Evolutionary conservation across 2,113 vertebrate genomes (phyloP).

Genomic region (Eidolon helvum): DNA sequence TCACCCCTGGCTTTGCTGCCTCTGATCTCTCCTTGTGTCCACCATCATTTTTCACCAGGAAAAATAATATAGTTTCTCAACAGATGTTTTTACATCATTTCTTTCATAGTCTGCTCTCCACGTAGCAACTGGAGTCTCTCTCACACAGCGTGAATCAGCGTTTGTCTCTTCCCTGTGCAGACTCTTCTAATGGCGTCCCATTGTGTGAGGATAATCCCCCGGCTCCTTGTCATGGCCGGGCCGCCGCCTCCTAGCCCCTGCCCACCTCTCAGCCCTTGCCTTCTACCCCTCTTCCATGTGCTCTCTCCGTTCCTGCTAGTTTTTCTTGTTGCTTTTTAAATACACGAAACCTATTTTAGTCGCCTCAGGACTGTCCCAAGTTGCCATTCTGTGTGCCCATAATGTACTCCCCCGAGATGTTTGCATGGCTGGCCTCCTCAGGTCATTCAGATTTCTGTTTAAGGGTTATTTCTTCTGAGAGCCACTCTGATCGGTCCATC

Average conservation of each 20-base stretch:
- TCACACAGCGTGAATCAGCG: neutral
- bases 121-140: neutral
- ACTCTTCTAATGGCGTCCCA: neutral
- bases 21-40: neutral
- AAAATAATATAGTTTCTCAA: neutral
- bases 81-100: neutral
- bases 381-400: neutral
- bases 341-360: fast-evolving
- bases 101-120: neutral
- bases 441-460: neutral
- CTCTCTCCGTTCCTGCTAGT: neutral
- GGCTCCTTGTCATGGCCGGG: neutral
- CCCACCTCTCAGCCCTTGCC: neutral
- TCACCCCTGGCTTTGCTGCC: neutral
- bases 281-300: fast-evolving
- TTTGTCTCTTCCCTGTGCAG: neutral
- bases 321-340: neutral
- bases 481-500: neutral
- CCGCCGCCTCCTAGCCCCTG: fast-evolving
- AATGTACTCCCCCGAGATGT: fast-evolving
- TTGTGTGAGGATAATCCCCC: neutral
- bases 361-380: no score
- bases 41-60: neutral
- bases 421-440: neutral
- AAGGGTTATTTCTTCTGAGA: neutral